Evolutionary conservation across 2,113 vertebrate genomes (phyloP).

Genomic region (Dolichallabes microphthalmus): DNA sequence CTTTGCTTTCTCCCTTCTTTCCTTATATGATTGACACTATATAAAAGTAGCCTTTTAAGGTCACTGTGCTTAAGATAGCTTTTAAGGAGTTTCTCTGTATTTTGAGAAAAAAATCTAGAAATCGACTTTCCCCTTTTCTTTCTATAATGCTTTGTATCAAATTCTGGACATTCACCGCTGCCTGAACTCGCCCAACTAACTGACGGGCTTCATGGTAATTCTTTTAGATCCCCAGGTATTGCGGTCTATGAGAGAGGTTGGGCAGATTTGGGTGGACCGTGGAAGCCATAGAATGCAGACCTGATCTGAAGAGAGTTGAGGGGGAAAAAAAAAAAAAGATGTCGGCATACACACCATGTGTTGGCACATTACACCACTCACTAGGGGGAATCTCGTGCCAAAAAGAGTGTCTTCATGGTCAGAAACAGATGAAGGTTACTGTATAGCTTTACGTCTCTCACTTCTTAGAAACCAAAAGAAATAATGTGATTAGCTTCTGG

Average conservation of each 20-base stretch:
- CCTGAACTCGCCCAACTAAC: conserved; percentile 38
- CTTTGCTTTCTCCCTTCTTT: conserved; percentile 3
- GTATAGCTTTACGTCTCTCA: conserved; percentile 3
- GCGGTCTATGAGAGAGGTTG: background rate
- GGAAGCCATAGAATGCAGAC: conserved; percentile 45
- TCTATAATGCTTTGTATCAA: conserved; percentile 23
- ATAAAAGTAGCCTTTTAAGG: conserved; percentile 34
- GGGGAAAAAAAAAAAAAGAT: background rate
- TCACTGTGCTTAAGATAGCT: conserved; percentile 25
- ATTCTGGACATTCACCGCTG: conserved; percentile 18
- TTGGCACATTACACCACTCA: background rate
- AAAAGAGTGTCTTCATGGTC: background rate
- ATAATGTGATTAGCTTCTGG: conserved; percentile 5
- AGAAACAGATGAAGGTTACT: background rate
- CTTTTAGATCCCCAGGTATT: conserved; percentile 52
- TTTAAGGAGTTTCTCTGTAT: conserved; percentile 28
- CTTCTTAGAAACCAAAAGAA: conserved; percentile 19
- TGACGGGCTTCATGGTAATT: conserved; percentile 58
- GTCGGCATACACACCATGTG: background rate
- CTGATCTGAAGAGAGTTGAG: background rate
- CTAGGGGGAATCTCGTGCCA: background rate
- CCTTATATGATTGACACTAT: background rate
- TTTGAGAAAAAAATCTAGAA: conserved; percentile 40
- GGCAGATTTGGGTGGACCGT: conserved; percentile 37
- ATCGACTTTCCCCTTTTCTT: background rate